phyloP scores from a whole-genome alignment of 2,113 vertebrate species.

The Thryonomys swinderianus region DNA sequence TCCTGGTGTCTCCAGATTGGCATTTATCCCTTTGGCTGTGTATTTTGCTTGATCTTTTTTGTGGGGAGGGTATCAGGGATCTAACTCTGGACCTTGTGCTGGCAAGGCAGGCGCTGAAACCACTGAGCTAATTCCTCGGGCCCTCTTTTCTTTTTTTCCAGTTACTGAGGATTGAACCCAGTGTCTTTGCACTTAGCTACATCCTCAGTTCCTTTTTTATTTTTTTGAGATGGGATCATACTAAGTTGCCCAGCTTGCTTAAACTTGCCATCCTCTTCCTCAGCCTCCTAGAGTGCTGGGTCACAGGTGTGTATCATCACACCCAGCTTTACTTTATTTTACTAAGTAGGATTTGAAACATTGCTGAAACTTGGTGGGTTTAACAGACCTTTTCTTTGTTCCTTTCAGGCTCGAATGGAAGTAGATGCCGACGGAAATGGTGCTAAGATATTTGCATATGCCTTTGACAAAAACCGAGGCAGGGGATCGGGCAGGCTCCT shows the following conservation, averaged over 20 bases:
- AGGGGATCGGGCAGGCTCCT: constrained; percentile 95
- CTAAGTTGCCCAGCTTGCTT: not conserved
- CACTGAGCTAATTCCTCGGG: too few relatives aligned
- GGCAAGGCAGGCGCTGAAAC: too few relatives aligned
- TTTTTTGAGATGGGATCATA: not conserved
- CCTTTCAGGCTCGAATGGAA: constrained; percentile 95
- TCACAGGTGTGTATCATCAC: not conserved
- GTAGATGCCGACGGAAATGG: constrained; percentile 99
- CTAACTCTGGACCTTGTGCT: too few relatives aligned
- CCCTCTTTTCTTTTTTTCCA: not conserved
- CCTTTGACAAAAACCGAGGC: constrained; percentile 97
- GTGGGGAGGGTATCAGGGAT: too few relatives aligned
- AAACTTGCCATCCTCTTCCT: not conserved
- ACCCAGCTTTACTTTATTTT: not conserved
- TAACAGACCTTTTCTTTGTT: not conserved
- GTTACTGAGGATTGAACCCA: not conserved
- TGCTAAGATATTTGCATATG: constrained; percentile 98
- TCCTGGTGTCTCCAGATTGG: not conserved
- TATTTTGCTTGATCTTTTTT: not conserved
- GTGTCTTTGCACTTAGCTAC: not conserved
- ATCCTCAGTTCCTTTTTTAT: not conserved
- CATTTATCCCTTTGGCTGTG: not conserved
- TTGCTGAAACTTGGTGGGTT: not conserved
- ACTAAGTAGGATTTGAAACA: not conserved
- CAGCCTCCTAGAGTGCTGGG: not conserved